Evolutionary conservation across 1,140 invertebrate species (phyloP), one percentile per base, ranked within the genome.

Genomic region (Pygmarrhopalites habei): DNA sequence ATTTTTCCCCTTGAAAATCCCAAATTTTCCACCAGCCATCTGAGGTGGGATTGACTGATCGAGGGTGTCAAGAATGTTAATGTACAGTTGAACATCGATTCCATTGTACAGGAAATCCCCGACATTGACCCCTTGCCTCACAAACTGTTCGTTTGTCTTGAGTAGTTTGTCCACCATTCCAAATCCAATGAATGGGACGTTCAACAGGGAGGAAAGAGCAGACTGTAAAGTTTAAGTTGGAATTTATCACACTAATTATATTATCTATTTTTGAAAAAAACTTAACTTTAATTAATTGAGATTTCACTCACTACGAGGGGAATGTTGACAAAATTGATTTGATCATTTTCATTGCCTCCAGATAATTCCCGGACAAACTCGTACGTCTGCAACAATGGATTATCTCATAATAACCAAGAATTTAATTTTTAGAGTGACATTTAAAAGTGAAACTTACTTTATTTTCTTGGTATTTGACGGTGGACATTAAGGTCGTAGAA

Each of bases 21-120:
- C 53, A 56, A 56, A 39, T 19, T 7, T 21, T 21, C 29, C 29
- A 3, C 53, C 53, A 12, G 12, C 53, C 53, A 56, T 56, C 39
- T 56, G 19, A n/a, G 53, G 29, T 21, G 53, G 53, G 3, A 23
- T 4, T 10, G 53, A n/a, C 21, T 56, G 53, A 30, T 19, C 30
- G 4, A 56, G 35, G 17, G 29, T 39, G 4, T 7, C n/a, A 29
- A 56, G 2, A 32, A 56, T 28, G 12, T 56, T 23, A 2, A 41
- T n/a, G 21, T 56, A 56, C 2, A 41, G 10, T 17, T 17, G 19
- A 4, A 41, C 53, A 10, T 30, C n/a, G 28, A 56, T 19, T 56
- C 53, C 53, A 41, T 56, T 23, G 21, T 35, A 56, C 3, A 56
- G 35, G 25, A 56, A 14, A 41, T 56, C 53, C 10, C 53, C 53